phyloP scores from a whole-genome alignment of 2,888 invertebrate species.

The Athalia rosae region DNA sequence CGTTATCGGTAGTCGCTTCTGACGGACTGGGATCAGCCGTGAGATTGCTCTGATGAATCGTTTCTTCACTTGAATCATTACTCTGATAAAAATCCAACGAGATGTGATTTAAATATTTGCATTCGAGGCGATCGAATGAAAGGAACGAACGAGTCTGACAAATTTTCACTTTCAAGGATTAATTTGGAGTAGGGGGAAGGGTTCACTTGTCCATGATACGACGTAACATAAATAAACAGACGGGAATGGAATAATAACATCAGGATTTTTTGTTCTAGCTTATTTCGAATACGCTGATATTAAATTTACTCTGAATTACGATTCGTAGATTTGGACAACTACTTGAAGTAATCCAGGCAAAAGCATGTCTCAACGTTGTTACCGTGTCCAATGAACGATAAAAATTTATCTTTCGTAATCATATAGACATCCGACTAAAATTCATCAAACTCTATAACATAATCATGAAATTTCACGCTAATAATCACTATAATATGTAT shows the following conservation, averaged over 20 bases:
- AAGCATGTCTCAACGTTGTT: constrained; percentile 11
- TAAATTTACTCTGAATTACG: too few relatives aligned
- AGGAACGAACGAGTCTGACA: background rate
- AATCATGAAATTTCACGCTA: constrained; percentile 19
- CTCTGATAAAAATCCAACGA: constrained; percentile 77
- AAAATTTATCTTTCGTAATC: constrained; percentile 12
- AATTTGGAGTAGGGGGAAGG: background rate
- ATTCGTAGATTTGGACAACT: background rate
- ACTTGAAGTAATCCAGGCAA: background rate
- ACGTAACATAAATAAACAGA: too few relatives aligned
- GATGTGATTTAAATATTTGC: background rate
- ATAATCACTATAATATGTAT: constrained; percentile 21
- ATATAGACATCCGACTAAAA: constrained; percentile 26
- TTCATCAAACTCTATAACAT: constrained; percentile 16
- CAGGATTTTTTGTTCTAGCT: too few relatives aligned
- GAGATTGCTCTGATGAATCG: constrained; percentile 69
- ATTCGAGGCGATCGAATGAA: background rate
- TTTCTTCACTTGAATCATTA: constrained; percentile 89
- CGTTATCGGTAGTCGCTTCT: constrained; percentile 70
- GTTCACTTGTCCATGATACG: too few relatives aligned
- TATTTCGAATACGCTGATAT: too few relatives aligned
- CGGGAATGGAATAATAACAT: too few relatives aligned
- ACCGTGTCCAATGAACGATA: constrained; percentile 23
- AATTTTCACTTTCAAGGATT: background rate
- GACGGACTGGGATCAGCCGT: constrained; percentile 71